Conservation (phyloP, 2,113 vertebrate species). For the Pithys albifrons region DNA sequence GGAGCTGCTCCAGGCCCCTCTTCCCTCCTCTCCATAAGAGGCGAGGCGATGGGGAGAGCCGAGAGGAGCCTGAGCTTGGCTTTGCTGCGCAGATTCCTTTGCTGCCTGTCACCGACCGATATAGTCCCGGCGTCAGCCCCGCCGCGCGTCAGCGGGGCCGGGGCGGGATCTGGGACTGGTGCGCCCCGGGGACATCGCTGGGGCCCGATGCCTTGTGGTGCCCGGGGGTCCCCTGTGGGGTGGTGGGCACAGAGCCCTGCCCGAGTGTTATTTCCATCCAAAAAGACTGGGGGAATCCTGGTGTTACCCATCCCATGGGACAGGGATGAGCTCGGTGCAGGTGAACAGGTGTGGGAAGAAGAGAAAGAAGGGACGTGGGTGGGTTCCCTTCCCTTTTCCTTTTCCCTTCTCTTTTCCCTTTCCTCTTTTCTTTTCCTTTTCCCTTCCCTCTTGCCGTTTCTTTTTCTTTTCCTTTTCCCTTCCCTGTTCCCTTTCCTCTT, state of each 20-base stretch:
- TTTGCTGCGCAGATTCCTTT: constrained; percentile 34
- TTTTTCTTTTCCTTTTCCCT: too few species aligned
- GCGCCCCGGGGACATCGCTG: neutral
- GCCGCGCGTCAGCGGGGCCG: neutral
- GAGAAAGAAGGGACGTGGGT: neutral
- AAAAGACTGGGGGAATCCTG: neutral
- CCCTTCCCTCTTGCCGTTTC: neutral
- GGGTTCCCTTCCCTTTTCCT: too few species aligned
- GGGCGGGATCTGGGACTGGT: neutral
- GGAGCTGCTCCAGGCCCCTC: constrained; percentile 30
- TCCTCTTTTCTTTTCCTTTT: too few species aligned
- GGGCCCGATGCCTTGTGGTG: rapidly evolving
- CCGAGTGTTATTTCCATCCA: rapidly evolving
- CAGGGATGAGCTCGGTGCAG: rapidly evolving
- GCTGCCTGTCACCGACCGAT: constrained; percentile 46
- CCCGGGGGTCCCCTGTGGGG: rapidly evolving
- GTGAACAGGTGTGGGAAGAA: neutral
- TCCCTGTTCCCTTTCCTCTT: too few species aligned
- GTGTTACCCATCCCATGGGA: rapidly evolving
- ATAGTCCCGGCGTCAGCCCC: constrained; percentile 14
- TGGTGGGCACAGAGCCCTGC: rapidly evolving
- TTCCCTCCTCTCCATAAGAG: constrained; percentile 67
- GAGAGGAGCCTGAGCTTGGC: constrained; percentile 29
- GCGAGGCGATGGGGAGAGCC: neutral
- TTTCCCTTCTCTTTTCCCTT: too few species aligned